Conservation (phyloP, 1,140 invertebrate genomes). For the Rhynchophorus ferrugineus region DNA sequence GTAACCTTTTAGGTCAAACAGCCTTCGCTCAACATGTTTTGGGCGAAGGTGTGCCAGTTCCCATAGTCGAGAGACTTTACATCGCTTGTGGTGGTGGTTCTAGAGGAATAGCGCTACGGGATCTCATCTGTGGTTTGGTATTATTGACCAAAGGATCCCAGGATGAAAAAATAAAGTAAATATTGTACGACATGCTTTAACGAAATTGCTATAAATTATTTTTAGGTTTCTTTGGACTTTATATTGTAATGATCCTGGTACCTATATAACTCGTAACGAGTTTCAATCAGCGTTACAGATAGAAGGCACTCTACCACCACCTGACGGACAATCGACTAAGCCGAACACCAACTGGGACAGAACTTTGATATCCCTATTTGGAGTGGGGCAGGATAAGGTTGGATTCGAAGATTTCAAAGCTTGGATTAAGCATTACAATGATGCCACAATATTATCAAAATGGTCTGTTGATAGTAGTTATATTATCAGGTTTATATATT, state of each 20-base stretch:
- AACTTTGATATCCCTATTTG: slow-evolving; percentile 46
- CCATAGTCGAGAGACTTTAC: slow-evolving; percentile 73
- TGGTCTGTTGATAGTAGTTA: slow-evolving; percentile 49
- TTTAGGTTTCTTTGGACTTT: slow-evolving; percentile 72
- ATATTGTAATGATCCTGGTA: slow-evolving; percentile 73
- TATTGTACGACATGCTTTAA: too few relatives aligned
- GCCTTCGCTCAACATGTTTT: slow-evolving; percentile 75
- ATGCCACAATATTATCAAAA: slow-evolving; percentile 69
- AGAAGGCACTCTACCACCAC: slow-evolving; percentile 41
- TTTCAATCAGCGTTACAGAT: slow-evolving; percentile 62
- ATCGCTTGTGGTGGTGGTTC: slow-evolving; percentile 70
- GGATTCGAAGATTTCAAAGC: slow-evolving; percentile 65
- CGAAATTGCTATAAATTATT: too few relatives aligned
- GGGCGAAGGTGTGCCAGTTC: slow-evolving; percentile 70
- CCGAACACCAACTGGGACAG: slow-evolving; percentile 38
- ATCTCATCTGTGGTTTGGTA: slow-evolving; percentile 74
- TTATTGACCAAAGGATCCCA: slow-evolving; percentile 72
- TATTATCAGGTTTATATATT: too few relatives aligned
- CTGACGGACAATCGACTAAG: slow-evolving; percentile 21
- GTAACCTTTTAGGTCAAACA: slow-evolving; percentile 59
- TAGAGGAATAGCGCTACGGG: slow-evolving; percentile 75
- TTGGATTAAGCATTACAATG: slow-evolving; percentile 63
- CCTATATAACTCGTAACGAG: slow-evolving; percentile 66
- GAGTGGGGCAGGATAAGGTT: slow-evolving; percentile 48
- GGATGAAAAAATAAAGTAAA: slow-evolving; percentile 82